Percentiles rank a stretch among this genome's conserved stretches.
Conservation (phyloP, 2,797 vertebrate genomes). For the Staurois parvus region DNA sequence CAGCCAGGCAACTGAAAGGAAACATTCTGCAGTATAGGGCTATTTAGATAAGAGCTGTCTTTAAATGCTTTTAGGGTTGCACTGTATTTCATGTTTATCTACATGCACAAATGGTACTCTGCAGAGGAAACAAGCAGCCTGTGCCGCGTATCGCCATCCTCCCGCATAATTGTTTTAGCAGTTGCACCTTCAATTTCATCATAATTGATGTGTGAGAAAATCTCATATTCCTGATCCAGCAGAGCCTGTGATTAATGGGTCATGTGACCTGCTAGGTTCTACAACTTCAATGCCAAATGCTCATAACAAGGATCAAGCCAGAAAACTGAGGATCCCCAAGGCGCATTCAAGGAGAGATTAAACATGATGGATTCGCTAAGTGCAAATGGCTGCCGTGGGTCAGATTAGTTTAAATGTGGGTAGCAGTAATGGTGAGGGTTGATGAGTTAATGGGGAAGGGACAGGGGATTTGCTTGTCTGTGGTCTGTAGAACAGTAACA, state of each 20-base stretch:
- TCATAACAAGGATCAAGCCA: too few relatives aligned
- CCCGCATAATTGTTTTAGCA: not conserved
- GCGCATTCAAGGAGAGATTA: too few relatives aligned
- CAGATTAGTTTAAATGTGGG: too few relatives aligned
- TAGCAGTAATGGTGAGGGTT: too few relatives aligned
- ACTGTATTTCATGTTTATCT: not conserved
- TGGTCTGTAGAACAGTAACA: too few relatives aligned
- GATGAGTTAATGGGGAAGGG: too few relatives aligned
- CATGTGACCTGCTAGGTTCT: not conserved
- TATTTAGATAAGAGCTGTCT: not conserved
- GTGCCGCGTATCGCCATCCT: not conserved
- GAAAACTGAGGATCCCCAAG: too few relatives aligned
- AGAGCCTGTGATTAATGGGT: constrained; percentile 1
- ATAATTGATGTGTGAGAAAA: constrained; percentile 24
- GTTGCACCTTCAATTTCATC: not conserved
- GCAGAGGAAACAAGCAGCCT: not conserved
- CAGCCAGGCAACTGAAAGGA: too few relatives aligned
- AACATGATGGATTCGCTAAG: too few relatives aligned
- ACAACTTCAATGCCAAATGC: not conserved
- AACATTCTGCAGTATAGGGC: not conserved
- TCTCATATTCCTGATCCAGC: not conserved
- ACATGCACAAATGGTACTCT: not conserved
- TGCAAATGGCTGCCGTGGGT: too few relatives aligned
- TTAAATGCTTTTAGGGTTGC: not conserved
- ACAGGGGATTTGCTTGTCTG: too few relatives aligned